A percentile compares a stretch with the other conserved stretches of the same genome.
Evolutionary conservation across 2,113 vertebrate species (phyloP).

Genomic region (Rana temporaria): DNA sequence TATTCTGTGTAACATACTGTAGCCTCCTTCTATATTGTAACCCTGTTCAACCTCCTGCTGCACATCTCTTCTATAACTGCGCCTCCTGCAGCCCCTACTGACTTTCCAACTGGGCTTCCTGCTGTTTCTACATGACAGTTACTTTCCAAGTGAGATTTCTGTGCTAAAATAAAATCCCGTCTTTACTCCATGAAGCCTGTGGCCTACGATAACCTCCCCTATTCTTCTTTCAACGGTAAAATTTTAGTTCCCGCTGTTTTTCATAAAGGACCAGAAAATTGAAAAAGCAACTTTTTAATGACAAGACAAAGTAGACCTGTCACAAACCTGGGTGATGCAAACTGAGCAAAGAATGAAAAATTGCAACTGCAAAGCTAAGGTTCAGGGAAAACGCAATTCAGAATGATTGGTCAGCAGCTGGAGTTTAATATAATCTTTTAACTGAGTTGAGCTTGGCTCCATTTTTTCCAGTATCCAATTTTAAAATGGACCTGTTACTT

Average conservation of each 20-base stretch:
- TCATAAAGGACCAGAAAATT: background rate
- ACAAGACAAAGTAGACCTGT: too few species aligned
- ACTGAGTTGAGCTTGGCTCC: too few species aligned
- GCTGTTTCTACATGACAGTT: slow-evolving; percentile 23
- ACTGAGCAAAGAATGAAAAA: too few species aligned
- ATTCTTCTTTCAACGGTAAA: background rate
- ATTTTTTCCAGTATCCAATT: too few species aligned
- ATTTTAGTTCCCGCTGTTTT: slow-evolving; percentile 24
- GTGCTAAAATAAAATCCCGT: background rate
- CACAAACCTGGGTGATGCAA: too few species aligned
- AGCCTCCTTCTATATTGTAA: background rate
- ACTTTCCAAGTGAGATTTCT: background rate
- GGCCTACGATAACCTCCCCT: background rate
- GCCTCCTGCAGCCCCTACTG: slow-evolving; percentile 26
- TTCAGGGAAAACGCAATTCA: too few species aligned
- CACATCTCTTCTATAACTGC: slow-evolving; percentile 13
- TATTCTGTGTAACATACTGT: too few species aligned
- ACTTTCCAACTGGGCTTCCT: background rate
- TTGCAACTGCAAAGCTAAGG: too few species aligned
- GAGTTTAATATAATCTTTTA: too few species aligned
- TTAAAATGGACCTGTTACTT: too few species aligned
- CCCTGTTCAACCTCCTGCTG: slow-evolving; percentile 17
- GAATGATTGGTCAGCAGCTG: too few species aligned
- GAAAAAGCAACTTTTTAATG: too few species aligned
- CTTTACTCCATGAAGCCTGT: background rate